Evolutionary conservation across 2,113 vertebrate species (phyloP), one percentile per base, ranked within the genome.

Genomic region (Tupaia tana): DNA sequence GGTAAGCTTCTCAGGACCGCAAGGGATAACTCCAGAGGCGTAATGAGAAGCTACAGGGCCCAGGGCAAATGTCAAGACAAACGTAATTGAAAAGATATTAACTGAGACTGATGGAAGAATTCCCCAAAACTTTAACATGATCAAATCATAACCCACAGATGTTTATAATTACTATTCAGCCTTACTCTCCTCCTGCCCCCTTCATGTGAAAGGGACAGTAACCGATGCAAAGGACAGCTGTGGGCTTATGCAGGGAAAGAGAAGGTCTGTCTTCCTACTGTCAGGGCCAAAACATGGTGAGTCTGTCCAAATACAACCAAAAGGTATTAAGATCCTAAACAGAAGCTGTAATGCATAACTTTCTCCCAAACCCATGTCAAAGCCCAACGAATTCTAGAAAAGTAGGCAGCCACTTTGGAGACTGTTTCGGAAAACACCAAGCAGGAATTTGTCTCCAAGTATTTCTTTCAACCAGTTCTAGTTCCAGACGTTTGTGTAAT

Each of bases 21-120:
- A 52, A 24, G 4, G 19, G 29, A 84, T 56, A 34, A 18, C n/a
- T 69, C 73, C 69, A 91, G 43, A 77, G 78, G 29, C 16, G n/a
- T 29, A 31, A 74, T 1, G 19, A 86, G 80, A 94, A 82, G 52
- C 24, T 67, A 34, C 6, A 63, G 54, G 29, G 9, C 34, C 63
- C 22, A 59, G 77, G n/a, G 54, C n/a, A 92, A 91, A 95, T 81
- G 84, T 85, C 66, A 85, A 86, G 18, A 52, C 77, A 89, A 84
- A 92, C 29, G 66, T 34, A 85, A 94, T 70, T 82, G 91, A 89
- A 95, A 92, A 92, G 86, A 94, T 93, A 86, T 89, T 88, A 89
- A 71, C 54, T 73, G 85, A 92, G 63, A 85, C 31, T 70, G 54
- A 75, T 61, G n/a, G 82, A 74, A 74, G 73, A 27, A 31, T 79